Base-by-base conservation (phyloP, 2,888 invertebrate genomes). In the Lasioglossum figueresi region DNA sequence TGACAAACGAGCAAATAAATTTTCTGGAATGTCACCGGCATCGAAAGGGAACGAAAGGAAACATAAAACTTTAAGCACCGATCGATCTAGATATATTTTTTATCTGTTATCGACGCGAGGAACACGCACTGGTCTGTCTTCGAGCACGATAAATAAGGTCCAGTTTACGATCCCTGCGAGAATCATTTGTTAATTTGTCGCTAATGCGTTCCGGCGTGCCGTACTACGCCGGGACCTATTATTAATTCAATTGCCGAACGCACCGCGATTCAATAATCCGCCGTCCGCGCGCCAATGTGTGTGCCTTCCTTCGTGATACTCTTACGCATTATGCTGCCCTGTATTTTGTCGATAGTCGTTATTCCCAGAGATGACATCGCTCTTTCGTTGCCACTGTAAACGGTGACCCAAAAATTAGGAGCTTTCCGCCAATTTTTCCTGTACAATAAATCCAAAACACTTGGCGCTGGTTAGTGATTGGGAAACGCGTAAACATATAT, bases 101-200 rank as follows among this genome's bases (percentile, higher is more conserved):
- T 34, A 31, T 66, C 66, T 19, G 27, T 63, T 66, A 34, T 66
- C 43, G 12, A 31, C n/a, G 8, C 10, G 4, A 3, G 23, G 40
- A 76, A 72, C 63, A 12, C 27, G 27, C 76, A 16, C 40, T 43
- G 19, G 27, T 27, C 43, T 74, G 79, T 89, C 80, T 85, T 83
- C 72, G 81, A 52, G 56, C 77, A 81, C 92, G 86, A 91, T 91
- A 92, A 92, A 92, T 90, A 91, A 91, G 87, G 71, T 75, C 68
- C 76, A 80, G 83, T 79, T 84, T 82, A 83, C 82, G 85, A 40
- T 81, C 87, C 93, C 83, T 89, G 10, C 37, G 75, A 88, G 92
- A 86, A 85, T 91, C 92, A 89, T 92, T 90, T 85, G 86, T 92
- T 92, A 91, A 91, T 92, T 91, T 91, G 68, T 87, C 85, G 14